Base-by-base conservation (phyloP, 2,113 vertebrate genomes). In the Coryphaenoides rupestris region DNA sequence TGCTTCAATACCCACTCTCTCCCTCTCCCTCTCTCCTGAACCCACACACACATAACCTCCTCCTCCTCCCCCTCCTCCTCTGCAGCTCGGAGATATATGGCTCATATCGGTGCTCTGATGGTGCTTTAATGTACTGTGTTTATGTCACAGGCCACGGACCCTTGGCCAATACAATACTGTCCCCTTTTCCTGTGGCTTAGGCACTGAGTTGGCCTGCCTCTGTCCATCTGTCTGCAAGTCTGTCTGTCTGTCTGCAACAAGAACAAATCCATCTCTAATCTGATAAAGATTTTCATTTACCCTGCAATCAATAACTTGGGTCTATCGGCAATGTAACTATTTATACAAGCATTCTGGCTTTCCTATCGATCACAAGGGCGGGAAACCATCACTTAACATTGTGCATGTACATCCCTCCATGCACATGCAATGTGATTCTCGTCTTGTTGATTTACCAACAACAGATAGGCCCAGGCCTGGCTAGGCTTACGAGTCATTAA, bases 231-330 rank as follows among this genome's bases (percentile, higher is more conserved):
- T 46, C 62, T 40, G 49, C 61, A 15, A 19, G 23, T 49, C 49
- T 50, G 23, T 50, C 50, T 22, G 40, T 21, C 24, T n/a, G 13
- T n/a, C 47, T 50, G 47, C 47, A 16, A 50, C 47, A 4, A 85
- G 80, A 80, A 74, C 79, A 87, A 81, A 84, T 84, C 74, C 82
- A 69, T 77, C 87, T 78, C 85, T 88, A 87, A 89, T 89, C 87
- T 87, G 86, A 89, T 89, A 89, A 89, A 87, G 87, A 87, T 89
- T 89, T 89, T 89, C 86, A 89, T 89, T 89, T 88, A 89, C 84
- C 87, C 84, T 80, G 78, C 74, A 81, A 88, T 89, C 87, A 86
- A 89, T 89, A 89, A 78, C 80, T 63, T n/a, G 65, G 76, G 80
- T 87, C 86, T 87, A 87, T 89, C 75, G 75, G 82, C 83, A 84